phyloP scores from a whole-genome alignment of 2,113 vertebrate genomes.

The Crocuta crocuta region DNA sequence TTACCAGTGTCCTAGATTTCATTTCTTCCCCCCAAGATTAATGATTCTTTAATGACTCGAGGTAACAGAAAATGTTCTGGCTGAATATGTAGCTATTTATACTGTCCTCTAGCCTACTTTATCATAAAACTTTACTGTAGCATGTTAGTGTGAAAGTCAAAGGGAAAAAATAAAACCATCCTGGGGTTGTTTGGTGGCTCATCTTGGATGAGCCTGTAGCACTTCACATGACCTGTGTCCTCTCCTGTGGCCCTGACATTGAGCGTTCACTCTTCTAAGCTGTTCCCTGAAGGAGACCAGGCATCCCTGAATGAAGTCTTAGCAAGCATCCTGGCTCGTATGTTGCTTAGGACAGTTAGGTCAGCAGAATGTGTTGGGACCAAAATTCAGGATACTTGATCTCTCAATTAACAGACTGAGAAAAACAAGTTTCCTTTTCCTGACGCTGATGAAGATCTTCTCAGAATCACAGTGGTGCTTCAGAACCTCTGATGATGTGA shows the following conservation, averaged over 20 bases:
- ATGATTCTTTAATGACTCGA: background rate
- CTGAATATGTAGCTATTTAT: background rate
- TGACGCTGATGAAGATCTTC: background rate
- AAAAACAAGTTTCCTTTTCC: background rate
- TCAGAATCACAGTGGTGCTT: background rate
- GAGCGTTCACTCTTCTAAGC: background rate
- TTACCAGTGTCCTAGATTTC: background rate
- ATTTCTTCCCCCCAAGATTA: background rate
- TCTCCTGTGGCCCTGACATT: background rate
- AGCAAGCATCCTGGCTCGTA: background rate
- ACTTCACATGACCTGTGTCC: background rate
- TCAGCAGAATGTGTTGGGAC: background rate
- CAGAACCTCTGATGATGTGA: too few species aligned
- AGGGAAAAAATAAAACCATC: background rate
- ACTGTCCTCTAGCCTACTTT: background rate
- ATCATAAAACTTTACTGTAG: background rate
- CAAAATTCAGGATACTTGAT: background rate
- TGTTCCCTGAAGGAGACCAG: background rate
- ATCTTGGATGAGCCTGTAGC: background rate
- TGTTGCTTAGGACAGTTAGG: background rate
- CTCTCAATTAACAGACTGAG: background rate
- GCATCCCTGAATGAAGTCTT: background rate
- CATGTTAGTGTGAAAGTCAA: constrained; percentile 7
- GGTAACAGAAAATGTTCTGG: background rate
- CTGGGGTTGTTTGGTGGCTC: background rate